These are phyloP conservation scores for Mesoligia furuncula DNA, from an alignment of 2,888 invertebrate genomes.

Conservation along the genomic window DNA sequence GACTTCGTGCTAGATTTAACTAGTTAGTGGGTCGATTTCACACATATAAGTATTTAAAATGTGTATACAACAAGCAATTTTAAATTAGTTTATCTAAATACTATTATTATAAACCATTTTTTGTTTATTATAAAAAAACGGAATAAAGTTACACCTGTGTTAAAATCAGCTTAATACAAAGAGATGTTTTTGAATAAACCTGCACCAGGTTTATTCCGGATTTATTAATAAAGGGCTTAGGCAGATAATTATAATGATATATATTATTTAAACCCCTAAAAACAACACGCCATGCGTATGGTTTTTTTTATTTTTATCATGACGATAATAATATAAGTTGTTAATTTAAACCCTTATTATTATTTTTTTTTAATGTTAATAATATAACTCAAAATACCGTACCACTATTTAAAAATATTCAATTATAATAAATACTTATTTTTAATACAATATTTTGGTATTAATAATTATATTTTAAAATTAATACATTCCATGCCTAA, in stretches of 20 bases:
- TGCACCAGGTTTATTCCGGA: background rate
- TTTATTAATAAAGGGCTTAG: background rate
- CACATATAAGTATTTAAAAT: background rate
- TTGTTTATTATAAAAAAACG: background rate
- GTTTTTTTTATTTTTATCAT: background rate
- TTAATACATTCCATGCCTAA: background rate
- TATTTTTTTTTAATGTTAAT: constrained; percentile 26
- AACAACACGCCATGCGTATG: no score
- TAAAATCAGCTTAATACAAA: background rate
- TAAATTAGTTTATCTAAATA: background rate
- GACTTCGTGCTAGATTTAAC: background rate
- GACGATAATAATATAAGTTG: background rate
- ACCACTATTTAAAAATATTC: background rate
- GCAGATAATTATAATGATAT: background rate
- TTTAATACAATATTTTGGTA: background rate
- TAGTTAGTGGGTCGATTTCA: background rate
- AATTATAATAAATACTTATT: constrained; percentile 10
- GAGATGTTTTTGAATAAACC: background rate
- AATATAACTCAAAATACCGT: background rate
- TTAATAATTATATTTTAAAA: background rate
- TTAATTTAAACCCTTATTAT: constrained; percentile 17
- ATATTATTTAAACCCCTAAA: no score
- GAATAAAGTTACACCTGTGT: background rate
- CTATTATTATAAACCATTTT: background rate
- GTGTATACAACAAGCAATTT: background rate